Conservation (phyloP, 2,113 vertebrate species). For the Podarcis cretensis region DNA sequence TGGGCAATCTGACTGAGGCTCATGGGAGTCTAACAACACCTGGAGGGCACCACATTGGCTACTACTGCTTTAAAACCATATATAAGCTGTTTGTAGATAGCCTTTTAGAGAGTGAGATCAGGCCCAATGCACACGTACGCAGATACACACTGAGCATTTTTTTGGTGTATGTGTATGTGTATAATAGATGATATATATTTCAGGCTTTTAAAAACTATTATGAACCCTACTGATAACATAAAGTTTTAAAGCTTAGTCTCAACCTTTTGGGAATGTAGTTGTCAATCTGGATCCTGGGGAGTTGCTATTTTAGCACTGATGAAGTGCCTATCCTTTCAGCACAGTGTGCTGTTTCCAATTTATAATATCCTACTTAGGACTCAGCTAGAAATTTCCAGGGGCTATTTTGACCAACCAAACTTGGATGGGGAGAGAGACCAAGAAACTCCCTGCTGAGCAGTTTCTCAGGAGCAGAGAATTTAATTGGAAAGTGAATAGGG, state of each 20-base stretch:
- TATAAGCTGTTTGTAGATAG: background rate
- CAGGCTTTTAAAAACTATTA: background rate
- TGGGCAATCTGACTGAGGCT: background rate
- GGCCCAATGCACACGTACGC: no score
- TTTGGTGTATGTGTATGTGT: background rate
- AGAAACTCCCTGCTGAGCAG: constrained; percentile 58
- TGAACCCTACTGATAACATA: background rate
- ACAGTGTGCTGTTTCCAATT: constrained; percentile 30
- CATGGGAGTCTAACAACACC: background rate
- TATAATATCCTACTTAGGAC: constrained; percentile 41
- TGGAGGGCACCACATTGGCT: background rate
- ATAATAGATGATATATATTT: background rate
- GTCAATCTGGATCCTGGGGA: constrained; percentile 5
- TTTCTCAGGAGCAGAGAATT: constrained; percentile 71
- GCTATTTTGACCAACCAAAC: constrained; percentile 62
- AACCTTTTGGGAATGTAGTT: constrained; percentile 12
- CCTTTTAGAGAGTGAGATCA: background rate
- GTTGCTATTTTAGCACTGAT: constrained; percentile 20
- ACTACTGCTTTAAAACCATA: background rate
- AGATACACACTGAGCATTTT: no score
- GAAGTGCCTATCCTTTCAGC: constrained; percentile 9
- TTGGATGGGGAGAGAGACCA: background rate
- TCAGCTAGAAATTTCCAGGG: constrained; percentile 58
- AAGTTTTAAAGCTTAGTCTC: constrained; percentile 5
- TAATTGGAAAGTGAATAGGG: constrained; percentile 77